Evolutionary conservation across 1,140 invertebrate species (phyloP).

Genomic region (Drosophila setifemur): DNA sequence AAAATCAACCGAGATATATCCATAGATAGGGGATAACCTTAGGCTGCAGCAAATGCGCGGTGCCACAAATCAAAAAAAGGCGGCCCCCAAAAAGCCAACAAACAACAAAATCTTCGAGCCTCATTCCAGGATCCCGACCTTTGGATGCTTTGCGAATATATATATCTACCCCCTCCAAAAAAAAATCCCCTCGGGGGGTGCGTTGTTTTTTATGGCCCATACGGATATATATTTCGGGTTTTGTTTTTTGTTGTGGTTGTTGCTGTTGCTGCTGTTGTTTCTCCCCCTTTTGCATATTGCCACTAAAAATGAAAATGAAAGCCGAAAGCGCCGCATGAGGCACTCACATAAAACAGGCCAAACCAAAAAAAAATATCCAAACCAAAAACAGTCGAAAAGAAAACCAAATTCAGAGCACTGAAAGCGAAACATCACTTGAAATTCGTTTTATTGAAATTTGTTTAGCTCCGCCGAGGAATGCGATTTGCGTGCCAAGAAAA

Average conservation of each 20-base stretch:
- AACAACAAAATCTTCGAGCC: conserved; percentile 19
- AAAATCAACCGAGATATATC: too few species aligned
- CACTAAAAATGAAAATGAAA: conserved; percentile 70
- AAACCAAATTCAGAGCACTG: not conserved
- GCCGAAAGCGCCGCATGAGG: conserved; percentile 50
- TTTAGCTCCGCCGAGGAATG: conserved; percentile 46
- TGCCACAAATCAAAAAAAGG: conserved; percentile 49
- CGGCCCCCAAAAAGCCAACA: too few species aligned
- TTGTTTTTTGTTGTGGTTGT: conserved; percentile 55
- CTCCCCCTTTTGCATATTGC: conserved; percentile 71
- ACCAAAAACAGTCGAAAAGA: not conserved
- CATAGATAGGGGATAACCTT: conserved; percentile 22
- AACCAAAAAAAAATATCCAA: not conserved
- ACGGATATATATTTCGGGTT: conserved; percentile 66
- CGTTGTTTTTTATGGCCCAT: conserved; percentile 64
- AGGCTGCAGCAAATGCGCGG: conserved; percentile 25
- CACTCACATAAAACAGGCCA: conserved; percentile 48
- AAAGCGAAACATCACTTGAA: conserved; percentile 51
- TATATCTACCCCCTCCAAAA: too few species aligned
- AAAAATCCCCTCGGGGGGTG: not conserved
- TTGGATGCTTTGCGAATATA: too few species aligned
- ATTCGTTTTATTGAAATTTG: conserved; percentile 76
- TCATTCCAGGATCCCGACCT: not conserved
- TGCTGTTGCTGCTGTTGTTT: too few species aligned
- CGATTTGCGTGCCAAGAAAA: conserved; percentile 8